Base-by-base conservation (phyloP, 2,888 invertebrate genomes). In the Athalia rosae region DNA sequence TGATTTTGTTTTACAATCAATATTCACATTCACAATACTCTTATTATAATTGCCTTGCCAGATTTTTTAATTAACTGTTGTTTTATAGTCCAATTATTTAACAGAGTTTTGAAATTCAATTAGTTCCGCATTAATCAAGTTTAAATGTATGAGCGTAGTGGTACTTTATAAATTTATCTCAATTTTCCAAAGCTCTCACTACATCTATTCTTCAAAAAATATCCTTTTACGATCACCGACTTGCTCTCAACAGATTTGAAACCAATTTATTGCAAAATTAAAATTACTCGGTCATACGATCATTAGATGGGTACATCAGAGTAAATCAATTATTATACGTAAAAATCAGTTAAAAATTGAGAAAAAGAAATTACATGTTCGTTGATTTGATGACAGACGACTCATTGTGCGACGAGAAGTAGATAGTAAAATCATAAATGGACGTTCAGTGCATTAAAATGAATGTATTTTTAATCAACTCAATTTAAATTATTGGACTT, bases 11-110 rank as follows among this genome's bases (percentile, higher is more conserved):
- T 74, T 74, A 48, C 62, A 50, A 74, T 74, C 61, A 47, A 74
- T 61, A 47, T 74, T 74, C 74, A 71, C 74, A 62, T 59, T n/a
- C 41, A 63, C 13, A 28, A n/a, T 74, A 43, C 47, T 62, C 62
- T 76, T 15, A 8, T 45, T 53, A 41, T 48, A 47, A 41, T 45
- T 66, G 66, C 77, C 66, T 64, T 76, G 76, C 56, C 41, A 76
- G 50, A 74, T 74, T 61, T 61, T 53, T 9, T 11, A 15, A 43
- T 15, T 28, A 53, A 66, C 71, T 61, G 74, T 74, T 61, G 74
- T 74, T 61, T 74, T 28, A 74, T 74, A 48, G 74, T 74, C 74
- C 74, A 74, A 74, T 74, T 50, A 62, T 62, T 74, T 74, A 74
- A 74, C 74, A 74, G 62, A 62, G 61, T 74, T 71, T 9, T 11